Evolutionary conservation across 2,888 invertebrate species (phyloP).

Genomic region (Zygothrica quintamaculata): DNA sequence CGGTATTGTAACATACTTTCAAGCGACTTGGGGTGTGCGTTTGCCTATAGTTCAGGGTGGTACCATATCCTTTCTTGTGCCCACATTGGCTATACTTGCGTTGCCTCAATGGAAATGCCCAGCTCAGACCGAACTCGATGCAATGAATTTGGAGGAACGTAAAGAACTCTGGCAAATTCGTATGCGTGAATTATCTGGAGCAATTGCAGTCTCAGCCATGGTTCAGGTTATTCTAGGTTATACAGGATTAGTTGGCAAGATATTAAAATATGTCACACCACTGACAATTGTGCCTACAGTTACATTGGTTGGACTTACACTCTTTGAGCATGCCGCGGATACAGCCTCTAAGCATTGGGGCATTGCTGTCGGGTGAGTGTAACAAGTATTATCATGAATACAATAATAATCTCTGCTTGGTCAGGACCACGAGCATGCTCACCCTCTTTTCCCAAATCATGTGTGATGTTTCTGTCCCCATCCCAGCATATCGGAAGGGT

Average conservation of each 20-base stretch:
- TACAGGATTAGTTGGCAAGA: constrained; percentile 90
- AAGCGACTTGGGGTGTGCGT: constrained; percentile 90
- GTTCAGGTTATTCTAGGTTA: constrained; percentile 90
- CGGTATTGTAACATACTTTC: constrained; percentile 90
- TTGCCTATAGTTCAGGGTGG: constrained; percentile 91
- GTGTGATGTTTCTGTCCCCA: constrained; percentile 87
- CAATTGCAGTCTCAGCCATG: constrained; percentile 91
- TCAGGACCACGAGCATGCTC: constrained; percentile 89
- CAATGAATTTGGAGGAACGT: constrained; percentile 86
- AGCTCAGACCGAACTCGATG: constrained; percentile 84
- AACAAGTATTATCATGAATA: too few relatives aligned
- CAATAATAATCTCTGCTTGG: too few relatives aligned
- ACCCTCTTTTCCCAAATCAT: constrained; percentile 92
- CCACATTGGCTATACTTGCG: constrained; percentile 90
- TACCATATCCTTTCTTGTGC: constrained; percentile 92
- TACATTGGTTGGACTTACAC: constrained; percentile 91
- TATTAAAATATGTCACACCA: constrained; percentile 91
- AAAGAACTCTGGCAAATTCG: constrained; percentile 89
- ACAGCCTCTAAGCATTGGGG: constrained; percentile 95
- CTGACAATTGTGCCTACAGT: constrained; percentile 94
- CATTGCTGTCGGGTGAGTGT: constrained; percentile 90
- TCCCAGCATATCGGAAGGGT: constrained; percentile 86
- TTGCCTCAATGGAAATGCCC: constrained; percentile 91
- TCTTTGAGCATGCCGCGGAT: constrained; percentile 91
- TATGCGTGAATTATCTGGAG: constrained; percentile 93